These are phyloP conservation scores for Anoplius nigerrimus DNA, from an alignment of 2,888 invertebrate species.

Conservation along the genomic window DNA sequence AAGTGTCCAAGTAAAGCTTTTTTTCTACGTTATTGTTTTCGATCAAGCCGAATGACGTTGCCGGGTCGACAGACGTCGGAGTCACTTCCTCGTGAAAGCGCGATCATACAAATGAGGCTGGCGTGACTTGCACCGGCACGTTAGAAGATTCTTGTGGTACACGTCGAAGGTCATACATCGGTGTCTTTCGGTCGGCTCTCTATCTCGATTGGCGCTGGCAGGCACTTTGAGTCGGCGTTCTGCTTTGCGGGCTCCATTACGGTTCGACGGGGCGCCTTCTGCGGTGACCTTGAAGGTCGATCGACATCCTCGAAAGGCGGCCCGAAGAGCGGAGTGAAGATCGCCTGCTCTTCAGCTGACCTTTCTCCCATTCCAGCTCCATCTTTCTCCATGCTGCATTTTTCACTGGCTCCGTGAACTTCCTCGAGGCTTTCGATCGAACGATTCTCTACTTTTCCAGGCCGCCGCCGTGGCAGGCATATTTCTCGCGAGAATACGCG, in stretches of 20 bases:
- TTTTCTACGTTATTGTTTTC: background rate
- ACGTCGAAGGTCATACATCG: slow-evolving; percentile 12
- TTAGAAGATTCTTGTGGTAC: slow-evolving; percentile 6
- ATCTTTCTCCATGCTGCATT: too few species aligned
- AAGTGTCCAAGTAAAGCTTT: background rate
- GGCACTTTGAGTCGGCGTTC: slow-evolving; percentile 19
- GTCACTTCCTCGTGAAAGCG: background rate
- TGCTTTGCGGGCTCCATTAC: slow-evolving; percentile 10
- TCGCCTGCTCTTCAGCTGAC: too few species aligned
- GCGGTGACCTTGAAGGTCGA: slow-evolving; percentile 6
- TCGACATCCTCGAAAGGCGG: background rate
- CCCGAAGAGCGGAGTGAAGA: too few species aligned
- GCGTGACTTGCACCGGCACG: slow-evolving; percentile 37
- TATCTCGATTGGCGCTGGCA: slow-evolving; percentile 29
- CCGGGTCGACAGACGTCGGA: background rate
- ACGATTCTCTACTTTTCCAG: too few species aligned
- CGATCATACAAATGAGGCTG: slow-evolving; percentile 30
- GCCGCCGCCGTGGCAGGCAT: background rate
- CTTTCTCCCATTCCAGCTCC: too few species aligned
- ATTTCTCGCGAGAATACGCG: background rate
- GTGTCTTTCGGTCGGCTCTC: slow-evolving; percentile 21
- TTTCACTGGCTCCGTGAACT: too few species aligned
- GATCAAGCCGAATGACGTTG: background rate
- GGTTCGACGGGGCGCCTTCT: slow-evolving; percentile 9
- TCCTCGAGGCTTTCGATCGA: too few species aligned